phyloP scores from a whole-genome alignment of 1,140 invertebrate species.

The Adoxophyes honmai region DNA sequence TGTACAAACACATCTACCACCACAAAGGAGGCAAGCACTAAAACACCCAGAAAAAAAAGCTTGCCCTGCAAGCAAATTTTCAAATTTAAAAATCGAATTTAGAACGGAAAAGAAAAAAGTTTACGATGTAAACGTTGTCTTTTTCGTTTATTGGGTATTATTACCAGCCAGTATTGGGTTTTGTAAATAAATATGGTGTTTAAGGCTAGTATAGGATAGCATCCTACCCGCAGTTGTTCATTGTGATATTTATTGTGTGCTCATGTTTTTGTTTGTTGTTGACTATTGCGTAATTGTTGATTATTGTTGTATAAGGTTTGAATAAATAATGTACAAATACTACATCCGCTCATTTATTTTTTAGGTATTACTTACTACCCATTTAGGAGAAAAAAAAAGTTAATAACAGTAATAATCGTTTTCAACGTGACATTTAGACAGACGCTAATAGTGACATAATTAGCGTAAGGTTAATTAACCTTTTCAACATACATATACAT shows the following conservation, averaged over 20 bases:
- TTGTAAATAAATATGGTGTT: slow-evolving; percentile 42
- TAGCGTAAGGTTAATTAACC: too few species aligned
- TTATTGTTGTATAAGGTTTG: slow-evolving; percentile 27
- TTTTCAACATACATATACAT: too few species aligned
- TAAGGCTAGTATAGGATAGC: slow-evolving; percentile 1
- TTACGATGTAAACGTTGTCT: slow-evolving; percentile 41
- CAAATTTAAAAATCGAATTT: slow-evolving; percentile 11
- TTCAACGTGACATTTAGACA: too few species aligned
- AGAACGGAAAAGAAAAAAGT: slow-evolving; percentile 33
- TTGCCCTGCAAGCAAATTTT: background rate
- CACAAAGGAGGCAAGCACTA: slow-evolving; percentile 79
- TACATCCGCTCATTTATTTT: background rate
- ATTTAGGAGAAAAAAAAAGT: too few species aligned
- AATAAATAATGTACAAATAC: slow-evolving; percentile 16
- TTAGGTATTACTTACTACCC: too few species aligned
- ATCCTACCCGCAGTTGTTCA: slow-evolving; percentile 9
- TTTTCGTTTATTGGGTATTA: background rate
- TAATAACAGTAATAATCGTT: too few species aligned
- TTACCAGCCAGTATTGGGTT: slow-evolving; percentile 24
- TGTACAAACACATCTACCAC: slow-evolving; percentile 89
- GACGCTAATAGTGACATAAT: too few species aligned
- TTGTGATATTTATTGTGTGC: slow-evolving; percentile 76
- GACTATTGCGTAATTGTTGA: slow-evolving; percentile 72
- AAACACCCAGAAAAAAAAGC: slow-evolving; percentile 18
- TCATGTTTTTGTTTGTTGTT: slow-evolving; percentile 64